Evolutionary conservation across 2,888 invertebrate species (phyloP), one percentile per base, ranked within the genome.

Genomic region (Timandra comae): DNA sequence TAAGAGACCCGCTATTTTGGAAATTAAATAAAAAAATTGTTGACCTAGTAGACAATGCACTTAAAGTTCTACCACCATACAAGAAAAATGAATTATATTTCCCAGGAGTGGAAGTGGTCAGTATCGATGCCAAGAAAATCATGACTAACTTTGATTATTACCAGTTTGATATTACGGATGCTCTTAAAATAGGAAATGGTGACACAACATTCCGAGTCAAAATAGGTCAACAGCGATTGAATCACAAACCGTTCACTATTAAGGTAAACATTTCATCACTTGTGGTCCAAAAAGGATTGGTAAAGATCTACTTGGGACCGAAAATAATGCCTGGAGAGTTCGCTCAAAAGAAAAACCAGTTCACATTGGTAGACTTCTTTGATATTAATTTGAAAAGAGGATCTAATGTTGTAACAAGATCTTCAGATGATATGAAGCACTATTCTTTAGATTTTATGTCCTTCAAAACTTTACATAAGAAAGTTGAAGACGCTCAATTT

Each of bases 1-100:
- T 90, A 52, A 87, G 92, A 38, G 93, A 93, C 68, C 93, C 93
- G 2, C 81, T 90, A 38, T 91, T 90, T 79, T 93, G 91, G 84
- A 87, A 86, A 38, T 67, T 92, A 42, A 90, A 89, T 63, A 88
- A 90, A 61, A 88, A 88, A 51, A 84, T 91, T 46, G 67, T 88
- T 20, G 69, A 86, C 28, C 72, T 86, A 30, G 81, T 90, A 59
- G 86, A 87, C 46, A 84, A 86, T 39, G 90, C 89, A 64, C 86
- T 91, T 42, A 64, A 78, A 51, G 62, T 78, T 29, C 58, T 91
- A 25, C 79, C 87, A 6, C 69, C 87, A 0, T 92, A 93, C 71
- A 78, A 82, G 12, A 74, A 79, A 48, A 82, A 84, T 30, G 89
- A 91, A 60, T 67, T 91, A 5, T 72, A 73, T 35, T 91, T 88